Evolutionary conservation across 1,140 invertebrate species (phyloP).

Genomic region (Chionoecetes opilio): DNA sequence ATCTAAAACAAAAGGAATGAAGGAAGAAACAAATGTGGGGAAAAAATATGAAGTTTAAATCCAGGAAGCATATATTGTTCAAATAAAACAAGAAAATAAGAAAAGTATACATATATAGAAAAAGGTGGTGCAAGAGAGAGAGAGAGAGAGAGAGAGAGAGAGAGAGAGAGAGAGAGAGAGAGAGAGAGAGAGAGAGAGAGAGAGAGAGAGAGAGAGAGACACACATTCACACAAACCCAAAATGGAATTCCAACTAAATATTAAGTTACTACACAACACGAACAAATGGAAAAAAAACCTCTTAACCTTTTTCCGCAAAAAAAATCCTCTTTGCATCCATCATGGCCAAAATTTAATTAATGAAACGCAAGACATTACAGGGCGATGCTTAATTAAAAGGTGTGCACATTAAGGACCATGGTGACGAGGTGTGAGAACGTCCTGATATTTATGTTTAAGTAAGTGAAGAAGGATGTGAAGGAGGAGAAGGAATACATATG

Average conservation of each 20-base stretch:
- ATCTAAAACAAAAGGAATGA: background rate
- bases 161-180: too few relatives aligned
- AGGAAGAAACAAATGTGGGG: background rate
- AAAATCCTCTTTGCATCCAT: conserved; percentile 2
- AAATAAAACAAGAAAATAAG: too few relatives aligned
- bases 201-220: background rate
- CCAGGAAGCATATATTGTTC: too few relatives aligned
- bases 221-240: too few relatives aligned
- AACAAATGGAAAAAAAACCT: background rate
- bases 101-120: too few relatives aligned
- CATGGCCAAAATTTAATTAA: background rate
- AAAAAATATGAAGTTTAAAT: background rate
- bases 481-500: too few relatives aligned
- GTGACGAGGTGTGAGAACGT: background rate
- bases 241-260: too few relatives aligned
- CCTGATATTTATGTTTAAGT: background rate
- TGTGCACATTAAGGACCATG: background rate
- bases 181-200: too few relatives aligned
- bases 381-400: conserved; percentile 8
- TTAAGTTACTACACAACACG: background rate
- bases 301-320: background rate
- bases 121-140: too few relatives aligned
- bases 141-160: too few relatives aligned
- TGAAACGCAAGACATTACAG: background rate
- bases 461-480: background rate